These are phyloP conservation scores for Troglohyphantes excavatus DNA, from an alignment of 2,888 invertebrate genomes.

Conservation along the genomic window DNA sequence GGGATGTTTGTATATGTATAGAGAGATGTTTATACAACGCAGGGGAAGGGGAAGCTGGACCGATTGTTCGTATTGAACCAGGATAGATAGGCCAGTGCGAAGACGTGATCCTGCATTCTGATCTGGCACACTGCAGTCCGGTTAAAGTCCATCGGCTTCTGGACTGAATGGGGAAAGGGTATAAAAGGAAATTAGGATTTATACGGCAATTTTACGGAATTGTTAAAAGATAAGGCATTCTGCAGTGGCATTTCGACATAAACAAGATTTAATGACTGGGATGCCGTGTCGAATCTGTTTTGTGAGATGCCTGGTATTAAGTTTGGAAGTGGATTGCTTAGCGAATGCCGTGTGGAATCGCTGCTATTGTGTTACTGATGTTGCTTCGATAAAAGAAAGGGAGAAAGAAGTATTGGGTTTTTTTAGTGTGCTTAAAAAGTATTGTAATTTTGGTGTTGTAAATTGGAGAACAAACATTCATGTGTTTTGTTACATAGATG, in stretches of 20 bases:
- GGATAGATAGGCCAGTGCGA: conserved; percentile 20
- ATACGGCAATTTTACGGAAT: not conserved
- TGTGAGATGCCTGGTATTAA: not conserved
- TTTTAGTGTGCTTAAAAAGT: no score
- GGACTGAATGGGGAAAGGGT: conserved; percentile 8
- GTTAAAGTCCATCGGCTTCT: conserved; percentile 21
- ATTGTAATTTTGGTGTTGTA: no score
- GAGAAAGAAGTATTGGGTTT: no score
- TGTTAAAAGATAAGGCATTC: not conserved
- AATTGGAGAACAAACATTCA: no score
- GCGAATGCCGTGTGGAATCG: no score
- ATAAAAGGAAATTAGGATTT: conserved; percentile 13
- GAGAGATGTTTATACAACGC: conserved; percentile 39
- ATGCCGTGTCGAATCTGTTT: not conserved
- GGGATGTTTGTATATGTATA: conserved; percentile 52
- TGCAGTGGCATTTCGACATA: not conserved
- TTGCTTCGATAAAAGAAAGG: no score
- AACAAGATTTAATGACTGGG: conserved; percentile 6
- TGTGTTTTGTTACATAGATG: no score
- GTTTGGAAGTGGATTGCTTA: not conserved
- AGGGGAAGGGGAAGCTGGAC: conserved; percentile 3
- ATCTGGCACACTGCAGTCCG: conserved; percentile 28
- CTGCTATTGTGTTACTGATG: no score
- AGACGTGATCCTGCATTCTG: conserved; percentile 54
- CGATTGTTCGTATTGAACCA: conserved; percentile 46